Evolutionary conservation across 2,888 invertebrate genomes (phyloP).

Genomic region (Ectropis crepuscularia): DNA sequence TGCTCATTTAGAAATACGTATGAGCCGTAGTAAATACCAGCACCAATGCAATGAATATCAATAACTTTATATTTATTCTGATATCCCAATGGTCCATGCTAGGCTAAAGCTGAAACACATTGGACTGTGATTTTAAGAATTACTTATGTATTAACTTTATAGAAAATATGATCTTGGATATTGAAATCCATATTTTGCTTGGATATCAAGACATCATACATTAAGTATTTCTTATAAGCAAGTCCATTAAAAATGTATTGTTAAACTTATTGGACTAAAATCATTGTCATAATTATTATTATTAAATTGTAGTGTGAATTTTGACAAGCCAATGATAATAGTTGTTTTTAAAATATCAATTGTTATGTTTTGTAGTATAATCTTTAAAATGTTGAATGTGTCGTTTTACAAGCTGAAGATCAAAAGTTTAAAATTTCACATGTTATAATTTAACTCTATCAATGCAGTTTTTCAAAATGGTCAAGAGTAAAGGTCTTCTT

Average conservation of each 20-base stretch:
- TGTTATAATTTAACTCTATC: neutral
- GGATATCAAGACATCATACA: neutral
- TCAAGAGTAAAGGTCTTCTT: neutral
- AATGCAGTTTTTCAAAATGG: neutral
- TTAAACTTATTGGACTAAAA: conserved; percentile 20
- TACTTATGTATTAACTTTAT: conserved; percentile 6
- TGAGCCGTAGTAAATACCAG: conserved; percentile 43
- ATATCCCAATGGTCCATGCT: conserved; percentile 48
- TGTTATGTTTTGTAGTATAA: neutral
- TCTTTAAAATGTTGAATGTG: too few species aligned
- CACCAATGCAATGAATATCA: conserved; percentile 44
- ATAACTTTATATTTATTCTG: conserved; percentile 18
- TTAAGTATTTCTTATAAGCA: conserved; percentile 21
- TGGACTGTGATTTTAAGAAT: conserved; percentile 23
- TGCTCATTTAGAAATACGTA: conserved; percentile 10
- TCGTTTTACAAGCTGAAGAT: too few species aligned
- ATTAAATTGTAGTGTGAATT: neutral
- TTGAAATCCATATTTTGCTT: neutral
- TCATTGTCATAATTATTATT: conserved; percentile 1
- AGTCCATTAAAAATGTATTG: conserved; percentile 17
- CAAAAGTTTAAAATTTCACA: neutral
- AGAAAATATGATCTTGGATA: neutral
- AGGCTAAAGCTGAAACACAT: conserved; percentile 40
- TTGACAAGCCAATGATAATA: conserved; percentile 9
- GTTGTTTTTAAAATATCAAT: neutral